These are phyloP conservation scores for Lacanobia wlatinum DNA, from an alignment of 2,888 invertebrate genomes.

Conservation along the genomic window DNA sequence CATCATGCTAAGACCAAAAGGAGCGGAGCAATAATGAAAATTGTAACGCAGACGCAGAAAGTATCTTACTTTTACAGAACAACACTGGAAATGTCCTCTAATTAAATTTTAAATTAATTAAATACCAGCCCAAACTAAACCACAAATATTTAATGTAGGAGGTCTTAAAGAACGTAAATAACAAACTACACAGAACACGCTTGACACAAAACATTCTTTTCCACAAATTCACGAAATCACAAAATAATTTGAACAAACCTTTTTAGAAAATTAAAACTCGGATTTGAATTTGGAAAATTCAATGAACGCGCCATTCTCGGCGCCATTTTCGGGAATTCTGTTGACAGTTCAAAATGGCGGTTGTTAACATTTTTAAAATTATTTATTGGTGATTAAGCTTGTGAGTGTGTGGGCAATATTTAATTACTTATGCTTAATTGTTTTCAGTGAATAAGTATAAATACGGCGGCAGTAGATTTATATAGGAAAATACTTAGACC, in stretches of 20 bases:
- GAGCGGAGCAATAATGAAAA: too few species aligned
- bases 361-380: constrained; percentile 45
- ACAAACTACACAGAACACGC: not conserved
- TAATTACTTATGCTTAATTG: constrained; percentile 43
- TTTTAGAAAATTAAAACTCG: constrained; percentile 31
- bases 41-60: too few species aligned
- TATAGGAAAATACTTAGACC: too few species aligned
- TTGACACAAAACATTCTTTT: constrained; percentile 5
- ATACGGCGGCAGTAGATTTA: too few species aligned
- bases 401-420: constrained; percentile 26
- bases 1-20: too few species aligned
- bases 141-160: constrained; percentile 1
- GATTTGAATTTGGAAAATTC: constrained; percentile 41
- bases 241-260: constrained; percentile 21
- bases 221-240: constrained; percentile 8
- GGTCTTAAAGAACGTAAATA: not conserved
- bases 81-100: not conserved
- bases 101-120: not conserved
- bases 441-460: constrained; percentile 2
- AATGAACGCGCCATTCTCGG: constrained; percentile 15
- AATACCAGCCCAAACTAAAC: not conserved
- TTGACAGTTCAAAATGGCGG: constrained; percentile 57
- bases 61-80: too few species aligned
- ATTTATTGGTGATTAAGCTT: constrained; percentile 42
- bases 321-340: constrained; percentile 51